Base-by-base conservation (phyloP, 23 tunicate species). In the Halocynthia aurantium region DNA sequence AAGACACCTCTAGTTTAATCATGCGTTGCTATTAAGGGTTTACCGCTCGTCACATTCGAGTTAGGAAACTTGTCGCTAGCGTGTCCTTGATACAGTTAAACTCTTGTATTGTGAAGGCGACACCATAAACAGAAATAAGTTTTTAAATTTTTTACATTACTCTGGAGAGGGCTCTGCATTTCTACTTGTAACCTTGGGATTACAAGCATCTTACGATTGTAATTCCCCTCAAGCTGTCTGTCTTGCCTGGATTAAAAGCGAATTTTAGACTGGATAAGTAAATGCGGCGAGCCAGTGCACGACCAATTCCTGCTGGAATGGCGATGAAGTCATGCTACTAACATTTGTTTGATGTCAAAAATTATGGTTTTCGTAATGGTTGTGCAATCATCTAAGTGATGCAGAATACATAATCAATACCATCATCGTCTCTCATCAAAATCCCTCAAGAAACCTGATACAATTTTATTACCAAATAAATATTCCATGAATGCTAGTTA, bases 151-250 rank as follows among this genome's bases (percentile, higher is more conserved):
- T 31, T 31, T 31, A 31, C 44, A 31, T 31, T 31, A 4, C 44
- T 31, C 44, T 31, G 44, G 44, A 31, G 44, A 31, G 44, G 44
- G 44, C 44, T 31, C 44, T 31, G 44, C 2, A 31, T 31, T 31
- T 31, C 44, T 31, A 5, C 11, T 67, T 50, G 78, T 74, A 52
- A 54, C 12, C 22, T 8, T 54, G 11, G 62, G 78, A 74, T 74
- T 74, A 74, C 78, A 74, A 74, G 44, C 78, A 22, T 53, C 78
- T 74, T 74, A 74, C 78, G 56, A 54, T 19, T 64, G 22, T 74
- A 74, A 74, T 74, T 20, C 78, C 19, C 60, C 78, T 51, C 31
- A 65, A 49, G 70, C 70, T 20, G 22, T 65, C 22, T 65, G 70
- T 20, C 19, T 49, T 49, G 70, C 31, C 19, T 65, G 70, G 70